These are phyloP conservation scores for Potamilus streckersoni DNA, from an alignment of 1,140 invertebrate genomes.

Conservation along the genomic window DNA sequence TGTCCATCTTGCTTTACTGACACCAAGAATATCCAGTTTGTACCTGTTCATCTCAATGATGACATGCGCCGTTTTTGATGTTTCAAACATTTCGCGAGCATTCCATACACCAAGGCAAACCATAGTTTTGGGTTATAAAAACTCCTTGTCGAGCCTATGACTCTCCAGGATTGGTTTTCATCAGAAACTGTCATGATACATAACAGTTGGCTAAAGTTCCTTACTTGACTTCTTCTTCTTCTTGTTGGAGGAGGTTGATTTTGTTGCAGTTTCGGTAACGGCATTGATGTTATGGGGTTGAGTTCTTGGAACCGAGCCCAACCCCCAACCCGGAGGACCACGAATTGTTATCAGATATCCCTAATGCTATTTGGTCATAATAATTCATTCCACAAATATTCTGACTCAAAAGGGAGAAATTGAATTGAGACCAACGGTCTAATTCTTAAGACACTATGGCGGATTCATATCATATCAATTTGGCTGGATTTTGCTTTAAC, in stretches of 20 bases:
- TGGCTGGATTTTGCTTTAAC: no score
- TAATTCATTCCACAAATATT: no score
- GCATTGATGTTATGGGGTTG: background rate
- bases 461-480: no score
- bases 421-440: no score
- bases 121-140: background rate
- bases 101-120: slow-evolving; percentile 9
- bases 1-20: no score
- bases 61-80: slow-evolving; percentile 13
- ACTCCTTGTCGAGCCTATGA: background rate
- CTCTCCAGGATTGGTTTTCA: background rate
- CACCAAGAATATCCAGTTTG: slow-evolving; percentile 4
- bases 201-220: slow-evolving; percentile 13
- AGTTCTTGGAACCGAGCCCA: background rate
- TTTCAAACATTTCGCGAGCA: slow-evolving; percentile 18
- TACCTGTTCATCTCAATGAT: slow-evolving; percentile 13
- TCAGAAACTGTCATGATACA: slow-evolving; percentile 1
- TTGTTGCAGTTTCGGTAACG: background rate
- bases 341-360: slow-evolving; percentile 6
- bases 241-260: background rate
- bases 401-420: no score
- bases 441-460: no score
- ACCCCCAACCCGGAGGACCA: slow-evolving; percentile 2
- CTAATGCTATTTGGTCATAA: background rate
- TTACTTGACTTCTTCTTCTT: background rate